Percentiles rank a stretch among this genome's conserved stretches.
Evolutionary conservation across 2,888 invertebrate species (phyloP).

Genomic region (Hirtodrosophila trivittata): DNA sequence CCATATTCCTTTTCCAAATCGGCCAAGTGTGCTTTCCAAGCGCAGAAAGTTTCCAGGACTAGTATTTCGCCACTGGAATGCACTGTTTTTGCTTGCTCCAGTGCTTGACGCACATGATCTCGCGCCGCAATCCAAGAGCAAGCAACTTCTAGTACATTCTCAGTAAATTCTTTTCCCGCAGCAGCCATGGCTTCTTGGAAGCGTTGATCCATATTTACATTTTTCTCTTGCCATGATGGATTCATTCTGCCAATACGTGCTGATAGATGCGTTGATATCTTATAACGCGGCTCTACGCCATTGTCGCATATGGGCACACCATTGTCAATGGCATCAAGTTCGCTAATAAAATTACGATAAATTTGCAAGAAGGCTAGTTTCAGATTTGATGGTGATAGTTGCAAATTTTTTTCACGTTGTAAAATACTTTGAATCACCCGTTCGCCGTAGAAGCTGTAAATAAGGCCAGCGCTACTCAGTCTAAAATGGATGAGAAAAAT

Average conservation of each 20-base stretch:
- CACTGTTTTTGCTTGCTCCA: conserved; percentile 88
- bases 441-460: conserved; percentile 95
- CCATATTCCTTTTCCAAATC: conserved; percentile 90
- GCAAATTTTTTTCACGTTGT: conserved; percentile 82
- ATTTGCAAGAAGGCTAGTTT: conserved; percentile 88
- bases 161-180: conserved; percentile 91
- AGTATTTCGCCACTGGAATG: conserved; percentile 93
- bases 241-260: conserved; percentile 91
- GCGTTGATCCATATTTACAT: conserved; percentile 84
- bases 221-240: conserved; percentile 91
- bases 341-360: conserved; percentile 94
- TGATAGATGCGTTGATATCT: conserved; percentile 91
- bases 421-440: conserved; percentile 88
- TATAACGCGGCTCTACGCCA: conserved; percentile 88
- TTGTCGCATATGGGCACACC: conserved; percentile 93
- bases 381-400: conserved; percentile 85
- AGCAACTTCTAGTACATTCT: conserved; percentile 86
- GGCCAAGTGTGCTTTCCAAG: conserved; percentile 96
- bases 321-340: conserved; percentile 98
- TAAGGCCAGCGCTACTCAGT: conserved; percentile 96
- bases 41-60: conserved; percentile 88
- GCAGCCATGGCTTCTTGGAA: conserved; percentile 91
- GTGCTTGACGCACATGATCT: conserved; percentile 88
- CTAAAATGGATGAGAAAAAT: conserved; percentile 85
- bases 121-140: conserved; percentile 95